Percentiles rank a stretch among this genome's conserved stretches.
Evolutionary conservation across 2,113 vertebrate genomes (phyloP).

Genomic region (Tachysurus fulvidraco): DNA sequence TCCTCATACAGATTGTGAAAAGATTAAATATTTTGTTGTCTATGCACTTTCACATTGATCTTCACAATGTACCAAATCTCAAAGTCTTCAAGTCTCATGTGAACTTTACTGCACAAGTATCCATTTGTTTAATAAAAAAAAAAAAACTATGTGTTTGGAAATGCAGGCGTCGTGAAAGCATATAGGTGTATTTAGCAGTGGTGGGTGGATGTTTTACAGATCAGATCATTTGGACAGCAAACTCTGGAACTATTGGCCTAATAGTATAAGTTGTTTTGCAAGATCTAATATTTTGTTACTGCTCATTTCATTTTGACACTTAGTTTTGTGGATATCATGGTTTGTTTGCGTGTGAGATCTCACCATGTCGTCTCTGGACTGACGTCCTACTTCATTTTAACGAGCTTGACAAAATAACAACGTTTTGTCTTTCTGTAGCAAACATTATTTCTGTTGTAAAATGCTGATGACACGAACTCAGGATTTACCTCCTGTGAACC

Average conservation of each 20-base stretch:
- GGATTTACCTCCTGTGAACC: neutral
- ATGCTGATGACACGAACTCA: neutral
- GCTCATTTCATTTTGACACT: neutral
- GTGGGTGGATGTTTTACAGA: neutral
- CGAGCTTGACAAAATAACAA: neutral
- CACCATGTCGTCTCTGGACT: neutral
- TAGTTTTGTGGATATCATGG: neutral
- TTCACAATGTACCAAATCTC: neutral
- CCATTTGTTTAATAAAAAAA: slow-evolving; percentile 8
- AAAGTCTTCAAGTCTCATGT: neutral
- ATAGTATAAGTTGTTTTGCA: neutral
- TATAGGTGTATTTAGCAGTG: neutral
- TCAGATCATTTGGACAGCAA: neutral
- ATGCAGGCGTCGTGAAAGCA: neutral
- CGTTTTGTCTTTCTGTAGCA: neutral
- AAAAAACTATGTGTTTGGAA: neutral
- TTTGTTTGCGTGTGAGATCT: neutral
- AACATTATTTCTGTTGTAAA: neutral
- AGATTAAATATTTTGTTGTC: neutral
- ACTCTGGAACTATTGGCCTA: neutral
- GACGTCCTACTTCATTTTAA: neutral
- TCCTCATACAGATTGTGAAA: neutral
- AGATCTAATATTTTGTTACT: neutral
- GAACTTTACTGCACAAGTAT: neutral
- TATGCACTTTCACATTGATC: neutral